Evolutionary conservation across 2,113 vertebrate genomes (phyloP).

Genomic region (Mellivora capensis): DNA sequence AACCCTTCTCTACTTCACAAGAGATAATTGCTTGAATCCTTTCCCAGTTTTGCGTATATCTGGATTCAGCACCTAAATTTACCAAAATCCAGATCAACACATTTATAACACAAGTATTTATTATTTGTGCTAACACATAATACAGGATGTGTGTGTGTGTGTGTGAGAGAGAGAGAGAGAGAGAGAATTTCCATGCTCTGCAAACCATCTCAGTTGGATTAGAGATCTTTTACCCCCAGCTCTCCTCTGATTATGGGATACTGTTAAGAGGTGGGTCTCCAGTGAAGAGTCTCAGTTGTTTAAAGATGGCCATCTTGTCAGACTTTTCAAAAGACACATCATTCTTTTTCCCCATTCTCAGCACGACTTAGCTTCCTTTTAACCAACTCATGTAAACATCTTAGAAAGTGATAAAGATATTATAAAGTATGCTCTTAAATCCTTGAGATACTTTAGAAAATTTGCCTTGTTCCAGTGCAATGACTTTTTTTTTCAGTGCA

Average conservation of each 20-base stretch:
- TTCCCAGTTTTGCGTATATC: not conserved
- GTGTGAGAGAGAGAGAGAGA: no score
- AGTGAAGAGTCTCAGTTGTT: not conserved
- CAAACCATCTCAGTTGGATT: not conserved
- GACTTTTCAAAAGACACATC: not conserved
- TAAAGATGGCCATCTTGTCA: not conserved
- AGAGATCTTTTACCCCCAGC: not conserved
- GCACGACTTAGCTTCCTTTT: slow-evolving; percentile 13
- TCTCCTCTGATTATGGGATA: not conserved
- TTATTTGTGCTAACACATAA: not conserved
- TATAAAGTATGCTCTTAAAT: not conserved
- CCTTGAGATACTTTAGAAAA: slow-evolving; percentile 27
- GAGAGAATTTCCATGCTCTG: not conserved
- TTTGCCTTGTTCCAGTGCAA: not conserved
- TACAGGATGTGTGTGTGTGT: not conserved
- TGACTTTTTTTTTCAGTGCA: not conserved
- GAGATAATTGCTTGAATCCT: not conserved
- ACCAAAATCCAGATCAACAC: not conserved
- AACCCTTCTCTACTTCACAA: not conserved
- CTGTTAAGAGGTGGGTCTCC: not conserved
- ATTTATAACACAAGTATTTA: not conserved
- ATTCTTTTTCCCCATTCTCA: not conserved
- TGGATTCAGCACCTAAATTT: not conserved
- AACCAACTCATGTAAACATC: not conserved
- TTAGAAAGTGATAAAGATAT: not conserved